Evolutionary conservation across 1,140 invertebrate species (phyloP).

Genomic region (Acromyrmex echinatior): DNA sequence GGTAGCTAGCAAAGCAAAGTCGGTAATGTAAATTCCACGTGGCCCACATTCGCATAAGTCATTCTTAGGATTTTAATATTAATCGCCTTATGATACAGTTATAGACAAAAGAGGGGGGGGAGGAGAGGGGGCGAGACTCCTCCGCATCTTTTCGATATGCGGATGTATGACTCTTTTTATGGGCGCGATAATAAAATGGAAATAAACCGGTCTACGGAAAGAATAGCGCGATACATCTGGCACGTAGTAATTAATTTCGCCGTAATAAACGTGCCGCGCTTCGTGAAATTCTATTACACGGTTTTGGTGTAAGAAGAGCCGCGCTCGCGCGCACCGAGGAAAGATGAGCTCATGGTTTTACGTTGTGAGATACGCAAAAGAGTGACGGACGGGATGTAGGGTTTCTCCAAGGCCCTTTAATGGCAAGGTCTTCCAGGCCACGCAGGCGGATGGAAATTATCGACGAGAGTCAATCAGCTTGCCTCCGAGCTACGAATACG

Average conservation of each 20-base stretch:
- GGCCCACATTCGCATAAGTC: background rate
- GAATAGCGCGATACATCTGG: constrained; percentile 52
- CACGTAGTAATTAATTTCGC: constrained; percentile 62
- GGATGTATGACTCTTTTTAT: constrained; percentile 29
- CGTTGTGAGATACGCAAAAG: constrained; percentile 39
- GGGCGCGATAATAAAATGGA: constrained; percentile 50
- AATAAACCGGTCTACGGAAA: constrained; percentile 54
- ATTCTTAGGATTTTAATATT: background rate
- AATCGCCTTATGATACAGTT: constrained; percentile 24
- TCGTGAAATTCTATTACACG: constrained; percentile 61
- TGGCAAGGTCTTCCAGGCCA: constrained; percentile 48
- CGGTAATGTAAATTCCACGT: constrained; percentile 27
- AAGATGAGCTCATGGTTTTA: constrained; percentile 45
- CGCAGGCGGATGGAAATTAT: constrained; percentile 64
- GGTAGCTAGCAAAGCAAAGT: constrained; percentile 4
- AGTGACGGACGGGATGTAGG: constrained; percentile 56
- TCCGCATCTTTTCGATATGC: background rate
- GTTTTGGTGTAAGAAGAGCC: constrained; percentile 54
- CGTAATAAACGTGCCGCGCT: constrained; percentile 55
- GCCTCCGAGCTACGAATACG: constrained; percentile 67
- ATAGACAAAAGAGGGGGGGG: background rate
- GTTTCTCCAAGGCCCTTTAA: constrained; percentile 41
- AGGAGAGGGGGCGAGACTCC: background rate
- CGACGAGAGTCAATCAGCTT: constrained; percentile 63
- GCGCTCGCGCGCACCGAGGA: background rate